Evolutionary conservation across 2,113 vertebrate genomes (phyloP).

Genomic region (Candoia aspera): DNA sequence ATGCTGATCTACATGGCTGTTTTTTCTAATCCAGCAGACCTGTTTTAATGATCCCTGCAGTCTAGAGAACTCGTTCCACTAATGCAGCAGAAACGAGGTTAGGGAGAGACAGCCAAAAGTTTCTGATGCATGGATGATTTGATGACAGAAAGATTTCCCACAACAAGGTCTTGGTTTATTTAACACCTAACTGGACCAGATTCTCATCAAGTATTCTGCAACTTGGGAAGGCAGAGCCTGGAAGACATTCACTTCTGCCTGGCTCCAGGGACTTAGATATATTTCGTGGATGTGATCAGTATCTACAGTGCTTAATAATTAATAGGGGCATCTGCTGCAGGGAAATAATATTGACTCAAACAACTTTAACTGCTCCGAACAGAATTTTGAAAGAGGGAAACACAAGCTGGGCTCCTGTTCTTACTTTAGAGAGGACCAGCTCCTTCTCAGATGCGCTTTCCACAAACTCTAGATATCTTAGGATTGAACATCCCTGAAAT

Average conservation of each 20-base stretch:
- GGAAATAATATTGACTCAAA: slow-evolving; percentile 16
- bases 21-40: background rate
- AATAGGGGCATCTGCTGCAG: slow-evolving; percentile 37
- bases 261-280: background rate
- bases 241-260: slow-evolving; percentile 32
- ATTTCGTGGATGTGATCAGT: slow-evolving; percentile 31
- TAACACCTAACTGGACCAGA: slow-evolving; percentile 40
- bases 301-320: slow-evolving; percentile 42
- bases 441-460: background rate
- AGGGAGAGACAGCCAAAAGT: background rate
- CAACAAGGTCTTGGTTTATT: slow-evolving; percentile 45
- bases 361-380: background rate
- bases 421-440: accelerated
- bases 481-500: background rate
- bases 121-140: background rate
- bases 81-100: background rate
- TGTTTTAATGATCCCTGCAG: background rate
- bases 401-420: accelerated
- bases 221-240: slow-evolving; percentile 14
- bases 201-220: slow-evolving; percentile 45
- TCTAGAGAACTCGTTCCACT: background rate
- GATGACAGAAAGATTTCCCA: slow-evolving; percentile 36
- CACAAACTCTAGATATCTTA: background rate
- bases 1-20: too few relatives aligned
- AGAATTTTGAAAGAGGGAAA: background rate